A percentile compares a stretch with the other conserved stretches of the same genome.
Conservation (phyloP, 1,140 invertebrate species). For the Caenorhabditis briggsae region DNA sequence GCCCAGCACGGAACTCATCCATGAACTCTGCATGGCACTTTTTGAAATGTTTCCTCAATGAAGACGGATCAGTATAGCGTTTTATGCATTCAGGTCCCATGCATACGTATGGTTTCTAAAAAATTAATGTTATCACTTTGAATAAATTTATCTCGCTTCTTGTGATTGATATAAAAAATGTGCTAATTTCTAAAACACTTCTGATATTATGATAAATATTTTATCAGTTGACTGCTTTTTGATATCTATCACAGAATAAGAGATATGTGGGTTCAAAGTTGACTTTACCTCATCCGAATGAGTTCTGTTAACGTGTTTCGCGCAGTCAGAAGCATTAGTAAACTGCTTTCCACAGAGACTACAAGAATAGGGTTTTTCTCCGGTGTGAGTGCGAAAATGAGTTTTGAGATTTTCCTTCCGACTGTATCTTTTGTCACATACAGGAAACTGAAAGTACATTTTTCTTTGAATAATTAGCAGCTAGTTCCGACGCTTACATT, state of each 20-base stretch:
- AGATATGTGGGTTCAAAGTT: neutral
- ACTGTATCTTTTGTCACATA: conserved; percentile 95
- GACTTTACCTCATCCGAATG: conserved; percentile 85
- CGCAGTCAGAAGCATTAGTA: conserved; percentile 96
- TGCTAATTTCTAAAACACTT: too few relatives aligned
- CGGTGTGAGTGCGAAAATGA: conserved; percentile 88
- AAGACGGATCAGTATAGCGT: conserved; percentile 96
- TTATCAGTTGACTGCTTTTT: neutral
- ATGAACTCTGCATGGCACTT: conserved; percentile 90
- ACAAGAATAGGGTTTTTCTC: conserved; percentile 98
- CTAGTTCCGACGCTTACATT: conserved; percentile 84
- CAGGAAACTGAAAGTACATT: conserved; percentile 88
- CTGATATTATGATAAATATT: too few relatives aligned
- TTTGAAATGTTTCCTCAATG: conserved; percentile 94
- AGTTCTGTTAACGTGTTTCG: conserved; percentile 97
- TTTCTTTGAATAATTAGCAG: conserved; percentile 56
- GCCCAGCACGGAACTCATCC: neutral
- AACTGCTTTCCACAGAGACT: conserved; percentile 96
- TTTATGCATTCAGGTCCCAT: conserved; percentile 96
- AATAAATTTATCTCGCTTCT: too few relatives aligned
- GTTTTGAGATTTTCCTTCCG: conserved; percentile 97
- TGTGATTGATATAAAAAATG: too few relatives aligned
- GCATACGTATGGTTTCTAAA: conserved; percentile 96
- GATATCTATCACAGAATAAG: too few relatives aligned
- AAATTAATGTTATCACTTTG: neutral